Conservation (phyloP, 2,797 vertebrate species). For the Thamnophis elegans region DNA sequence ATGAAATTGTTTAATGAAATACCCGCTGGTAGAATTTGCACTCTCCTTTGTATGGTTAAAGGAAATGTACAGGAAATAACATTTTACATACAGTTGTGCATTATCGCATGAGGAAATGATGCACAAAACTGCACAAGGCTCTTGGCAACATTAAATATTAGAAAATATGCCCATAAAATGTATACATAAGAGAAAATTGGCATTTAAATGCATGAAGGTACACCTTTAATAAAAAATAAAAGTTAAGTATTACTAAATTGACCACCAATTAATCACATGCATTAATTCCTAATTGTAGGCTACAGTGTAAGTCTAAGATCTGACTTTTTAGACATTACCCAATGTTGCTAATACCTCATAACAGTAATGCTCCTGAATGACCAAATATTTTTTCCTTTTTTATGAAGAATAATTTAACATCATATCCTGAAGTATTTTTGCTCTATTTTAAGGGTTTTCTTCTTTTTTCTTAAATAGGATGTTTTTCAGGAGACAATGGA, state of each 20-base stretch:
- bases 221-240: not conserved
- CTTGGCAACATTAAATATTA: not conserved
- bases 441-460: not conserved
- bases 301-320: not conserved
- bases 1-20: not conserved
- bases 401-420: not conserved
- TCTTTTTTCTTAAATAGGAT: constrained; percentile 62
- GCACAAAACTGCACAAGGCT: not conserved
- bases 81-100: not conserved
- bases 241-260: not conserved
- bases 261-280: not conserved
- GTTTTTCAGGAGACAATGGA: constrained; percentile 72
- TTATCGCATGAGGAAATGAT: not conserved
- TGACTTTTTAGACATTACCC: not conserved
- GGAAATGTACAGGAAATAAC: not conserved
- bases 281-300: not conserved
- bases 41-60: not conserved
- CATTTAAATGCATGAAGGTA: not conserved
- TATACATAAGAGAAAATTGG: not conserved
- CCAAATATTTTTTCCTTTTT: constrained; percentile 13
- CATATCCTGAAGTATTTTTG: not conserved
- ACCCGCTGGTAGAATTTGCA: not conserved
- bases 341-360: not conserved
- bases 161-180: not conserved
- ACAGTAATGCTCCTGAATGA: not conserved